These are phyloP conservation scores for Harlomillsia oculata DNA, from an alignment of 1,140 invertebrate genomes.

Conservation along the genomic window DNA sequence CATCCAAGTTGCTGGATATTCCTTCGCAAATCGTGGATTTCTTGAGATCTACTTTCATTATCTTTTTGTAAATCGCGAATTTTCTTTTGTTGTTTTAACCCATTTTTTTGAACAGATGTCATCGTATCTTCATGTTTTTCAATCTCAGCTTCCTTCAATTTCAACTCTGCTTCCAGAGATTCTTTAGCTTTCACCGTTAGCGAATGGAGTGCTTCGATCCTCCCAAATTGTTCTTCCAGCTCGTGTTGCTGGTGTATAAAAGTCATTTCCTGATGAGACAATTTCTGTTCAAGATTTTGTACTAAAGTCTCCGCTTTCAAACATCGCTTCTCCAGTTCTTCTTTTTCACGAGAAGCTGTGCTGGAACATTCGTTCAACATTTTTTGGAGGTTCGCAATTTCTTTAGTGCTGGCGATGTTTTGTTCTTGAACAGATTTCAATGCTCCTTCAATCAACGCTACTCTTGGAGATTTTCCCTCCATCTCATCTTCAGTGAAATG, in stretches of 20 bases:
- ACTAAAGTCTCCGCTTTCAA: not conserved
- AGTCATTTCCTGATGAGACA: not conserved
- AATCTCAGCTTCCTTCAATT: constrained; percentile 14
- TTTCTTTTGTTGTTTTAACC: constrained; percentile 15
- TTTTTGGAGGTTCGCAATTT: not conserved
- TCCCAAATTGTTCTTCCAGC: not conserved
- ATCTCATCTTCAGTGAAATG: not conserved
- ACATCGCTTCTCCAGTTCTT: not conserved
- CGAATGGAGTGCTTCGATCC: not conserved
- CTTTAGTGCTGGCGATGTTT: constrained; percentile 15
- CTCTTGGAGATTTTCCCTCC: not conserved
- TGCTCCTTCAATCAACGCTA: constrained; percentile 14
- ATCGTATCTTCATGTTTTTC: not conserved
- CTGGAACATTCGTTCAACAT: not conserved
- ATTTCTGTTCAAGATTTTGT: not conserved
- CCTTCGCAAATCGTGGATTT: not conserved
- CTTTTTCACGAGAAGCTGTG: not conserved
- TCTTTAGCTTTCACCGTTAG: not conserved
- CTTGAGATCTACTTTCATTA: constrained; percentile 10
- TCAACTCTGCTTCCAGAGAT: too few species aligned
- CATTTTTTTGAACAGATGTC: constrained; percentile 4
- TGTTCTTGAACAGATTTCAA: constrained; percentile 22
- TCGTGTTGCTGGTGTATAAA: not conserved
- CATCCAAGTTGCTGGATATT: constrained; percentile 14
- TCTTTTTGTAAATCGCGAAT: constrained; percentile 20